These are phyloP conservation scores for Herminia tarsipennalis DNA, from an alignment of 2,888 invertebrate genomes.

Conservation along the genomic window DNA sequence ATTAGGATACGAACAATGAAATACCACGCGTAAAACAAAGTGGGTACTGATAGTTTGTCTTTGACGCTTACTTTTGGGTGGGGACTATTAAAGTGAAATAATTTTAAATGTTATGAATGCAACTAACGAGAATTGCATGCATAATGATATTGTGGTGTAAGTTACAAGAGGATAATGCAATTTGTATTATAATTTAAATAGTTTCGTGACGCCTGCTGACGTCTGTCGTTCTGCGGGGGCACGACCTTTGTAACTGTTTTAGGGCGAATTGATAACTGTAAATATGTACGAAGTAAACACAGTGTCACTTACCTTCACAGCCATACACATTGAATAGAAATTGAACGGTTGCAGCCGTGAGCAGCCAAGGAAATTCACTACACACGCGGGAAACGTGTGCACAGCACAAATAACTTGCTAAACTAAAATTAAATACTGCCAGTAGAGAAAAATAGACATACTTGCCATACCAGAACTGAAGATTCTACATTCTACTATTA, in stretches of 20 bases:
- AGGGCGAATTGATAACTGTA: slow-evolving; percentile 19
- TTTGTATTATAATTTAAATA: slow-evolving; percentile 54
- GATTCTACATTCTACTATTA: background rate
- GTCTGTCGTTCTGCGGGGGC: slow-evolving; percentile 63
- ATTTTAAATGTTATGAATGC: background rate
- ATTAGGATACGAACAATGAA: slow-evolving; percentile 39
- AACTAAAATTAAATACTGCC: slow-evolving; percentile 62
- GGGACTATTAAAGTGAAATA: background rate
- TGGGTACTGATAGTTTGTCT: slow-evolving; percentile 14
- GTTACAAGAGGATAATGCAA: slow-evolving; percentile 47
- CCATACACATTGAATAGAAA: slow-evolving; percentile 93
- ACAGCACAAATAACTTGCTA: slow-evolving; percentile 72
- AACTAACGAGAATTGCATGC: background rate
- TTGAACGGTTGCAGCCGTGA: slow-evolving; percentile 87
- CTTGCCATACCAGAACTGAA: slow-evolving; percentile 8
- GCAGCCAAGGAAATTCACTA: slow-evolving; percentile 79
- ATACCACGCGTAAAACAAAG: slow-evolving; percentile 25
- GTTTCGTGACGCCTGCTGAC: slow-evolving; percentile 70
- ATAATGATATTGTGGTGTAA: slow-evolving; percentile 18
- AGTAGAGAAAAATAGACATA: slow-evolving; percentile 10
- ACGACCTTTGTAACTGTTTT: slow-evolving; percentile 60
- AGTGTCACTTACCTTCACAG: slow-evolving; percentile 90
- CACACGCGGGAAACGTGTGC: slow-evolving; percentile 83
- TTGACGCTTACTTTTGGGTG: slow-evolving; percentile 21
- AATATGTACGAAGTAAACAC: slow-evolving; percentile 23